A percentile compares a stretch with the other conserved stretches of the same genome.
These are phyloP conservation scores for Gymnocheta viridis DNA, from an alignment of 2,888 invertebrate species.

Conservation along the genomic window DNA sequence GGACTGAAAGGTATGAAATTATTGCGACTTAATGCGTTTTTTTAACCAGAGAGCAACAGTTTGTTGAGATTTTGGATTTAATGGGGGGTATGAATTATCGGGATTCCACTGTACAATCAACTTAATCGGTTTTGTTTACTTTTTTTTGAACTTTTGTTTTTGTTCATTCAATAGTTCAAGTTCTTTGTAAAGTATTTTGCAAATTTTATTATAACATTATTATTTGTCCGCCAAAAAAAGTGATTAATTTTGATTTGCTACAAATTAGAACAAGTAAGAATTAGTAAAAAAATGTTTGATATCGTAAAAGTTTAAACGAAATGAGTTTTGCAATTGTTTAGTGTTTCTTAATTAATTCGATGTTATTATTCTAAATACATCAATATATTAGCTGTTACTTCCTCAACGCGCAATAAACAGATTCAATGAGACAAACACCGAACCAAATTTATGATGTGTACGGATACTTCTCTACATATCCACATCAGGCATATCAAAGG, in stretches of 20 bases:
- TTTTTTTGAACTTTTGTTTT: conserved; percentile 50
- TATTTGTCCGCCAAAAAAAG: conserved; percentile 50
- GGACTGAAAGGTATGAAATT: no score
- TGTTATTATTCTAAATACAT: neutral
- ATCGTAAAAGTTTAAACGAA: neutral
- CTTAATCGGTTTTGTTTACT: conserved; percentile 74
- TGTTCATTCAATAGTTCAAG: conserved; percentile 49
- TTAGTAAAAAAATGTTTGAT: neutral
- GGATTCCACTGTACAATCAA: conserved; percentile 72
- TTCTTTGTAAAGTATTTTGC: conserved; percentile 48
- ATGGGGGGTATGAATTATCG: no score
- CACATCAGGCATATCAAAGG: no score
- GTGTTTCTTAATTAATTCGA: neutral
- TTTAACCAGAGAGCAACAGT: no score
- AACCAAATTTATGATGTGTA: no score
- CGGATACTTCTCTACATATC: no score
- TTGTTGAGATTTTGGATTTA: no score
- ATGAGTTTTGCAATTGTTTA: neutral
- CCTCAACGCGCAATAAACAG: neutral
- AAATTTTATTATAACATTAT: conserved; percentile 35
- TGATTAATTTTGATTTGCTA: neutral
- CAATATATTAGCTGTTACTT: neutral
- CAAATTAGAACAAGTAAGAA: neutral
- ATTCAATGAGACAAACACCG: no score
- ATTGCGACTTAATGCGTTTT: no score